phyloP scores from a whole-genome alignment of 2,888 invertebrate genomes.

The Acrobasis suavella region DNA sequence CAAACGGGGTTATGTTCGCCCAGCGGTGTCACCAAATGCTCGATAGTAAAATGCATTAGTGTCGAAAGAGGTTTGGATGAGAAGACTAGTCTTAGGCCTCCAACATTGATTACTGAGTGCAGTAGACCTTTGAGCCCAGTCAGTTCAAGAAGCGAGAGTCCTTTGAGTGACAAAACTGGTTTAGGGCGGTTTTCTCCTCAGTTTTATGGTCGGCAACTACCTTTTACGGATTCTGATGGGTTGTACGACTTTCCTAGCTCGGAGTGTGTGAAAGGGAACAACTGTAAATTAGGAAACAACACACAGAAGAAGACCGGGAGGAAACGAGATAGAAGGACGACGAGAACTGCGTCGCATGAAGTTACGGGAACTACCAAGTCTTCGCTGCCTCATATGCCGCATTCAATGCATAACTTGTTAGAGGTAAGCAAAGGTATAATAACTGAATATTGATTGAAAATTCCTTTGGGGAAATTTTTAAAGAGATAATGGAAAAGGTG shows the following conservation, averaged over 20 bases:
- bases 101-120: slow-evolving; percentile 81
- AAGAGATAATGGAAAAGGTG: no score
- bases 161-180: slow-evolving; percentile 87
- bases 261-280: slow-evolving; percentile 84
- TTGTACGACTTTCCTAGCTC: slow-evolving; percentile 91
- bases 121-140: slow-evolving; percentile 86
- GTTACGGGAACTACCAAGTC: slow-evolving; percentile 77
- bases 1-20: slow-evolving; percentile 69
- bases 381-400: slow-evolving; percentile 78
- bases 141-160: slow-evolving; percentile 90
- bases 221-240: slow-evolving; percentile 91
- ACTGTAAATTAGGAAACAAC: slow-evolving; percentile 71
- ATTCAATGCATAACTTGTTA: slow-evolving; percentile 82
- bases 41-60: slow-evolving; percentile 81
- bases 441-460: no score
- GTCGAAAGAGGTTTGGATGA: slow-evolving; percentile 80
- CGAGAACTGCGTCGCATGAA: slow-evolving; percentile 75
- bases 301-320: slow-evolving; percentile 84
- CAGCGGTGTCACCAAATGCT: slow-evolving; percentile 75
- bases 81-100: slow-evolving; percentile 67
- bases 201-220: slow-evolving; percentile 86
- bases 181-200: slow-evolving; percentile 87
- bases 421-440: slow-evolving; percentile 68
- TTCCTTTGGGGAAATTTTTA: no score
- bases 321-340: slow-evolving; percentile 84